Evolutionary conservation across 1,140 invertebrate species (phyloP), one percentile per base, ranked within the genome.

Genomic region (Pachypsylla venusta): DNA sequence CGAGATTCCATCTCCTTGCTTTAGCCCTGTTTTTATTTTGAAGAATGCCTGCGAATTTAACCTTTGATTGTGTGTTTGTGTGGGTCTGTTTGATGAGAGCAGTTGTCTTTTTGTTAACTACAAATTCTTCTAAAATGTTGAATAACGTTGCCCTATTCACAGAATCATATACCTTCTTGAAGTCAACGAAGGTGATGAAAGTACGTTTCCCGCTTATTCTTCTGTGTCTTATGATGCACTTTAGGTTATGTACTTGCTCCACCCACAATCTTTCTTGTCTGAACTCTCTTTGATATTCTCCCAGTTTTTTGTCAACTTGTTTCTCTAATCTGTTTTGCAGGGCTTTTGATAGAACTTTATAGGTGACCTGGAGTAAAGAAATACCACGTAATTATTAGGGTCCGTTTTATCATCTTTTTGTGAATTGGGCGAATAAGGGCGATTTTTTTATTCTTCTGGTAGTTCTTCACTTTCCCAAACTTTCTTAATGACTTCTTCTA

Each of bases 401-500:
- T 61, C 40, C n/a, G 39, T 61, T 48, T 55, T 61, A 58, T 28
- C 30, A 28, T 55, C 56, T 48, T 57, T 61, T 56, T 60, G 55
- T 20, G 55, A 19, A 2, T 54, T 3, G 5, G 27, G 58, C 16
- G 16, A 25, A 19, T 24, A 19, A 16, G 25, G 10, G 35, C 27
- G 16, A 3, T 26, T 57, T 25, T 42, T 57, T 28, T 28, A 60
- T 56, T 13, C 57, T 7, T 58, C 54, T 25, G 65, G 66, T 22
- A 63, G 54, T 19, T 63, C 59, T 60, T 65, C 61, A 27, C 48
- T 53, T 54, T 56, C 58, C 62, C 61, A 63, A 25, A 27, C 19
- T 22, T 27, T 27, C 10, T 12, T 56, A 27, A 56, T 56, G 10
- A 56, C 24, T 26, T 56, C 28, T 12, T 56, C 24, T 27, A 56